A percentile compares a stretch with the other conserved stretches of the same genome.
Conservation (phyloP, 2,797 vertebrate genomes). For the Rachycentron canadum region DNA sequence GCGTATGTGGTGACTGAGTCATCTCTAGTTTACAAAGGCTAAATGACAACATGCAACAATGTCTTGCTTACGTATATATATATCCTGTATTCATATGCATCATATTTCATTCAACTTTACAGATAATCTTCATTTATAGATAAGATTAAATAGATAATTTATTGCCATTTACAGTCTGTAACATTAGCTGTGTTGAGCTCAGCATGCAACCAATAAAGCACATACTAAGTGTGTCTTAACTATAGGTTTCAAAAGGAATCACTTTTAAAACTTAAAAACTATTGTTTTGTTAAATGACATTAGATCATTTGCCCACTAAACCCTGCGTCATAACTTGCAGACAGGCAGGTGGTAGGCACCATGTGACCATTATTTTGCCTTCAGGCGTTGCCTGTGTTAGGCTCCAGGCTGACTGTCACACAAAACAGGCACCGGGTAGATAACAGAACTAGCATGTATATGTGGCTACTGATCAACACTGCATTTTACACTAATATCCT, state of each 20-base stretch:
- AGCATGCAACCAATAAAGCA: neutral
- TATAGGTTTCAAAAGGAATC: neutral
- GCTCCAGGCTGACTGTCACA: constrained; percentile 59
- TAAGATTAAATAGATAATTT: neutral
- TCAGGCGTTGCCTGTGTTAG: constrained; percentile 24
- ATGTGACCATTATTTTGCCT: constrained; percentile 71
- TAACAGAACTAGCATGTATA: neutral
- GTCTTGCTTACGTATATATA: neutral
- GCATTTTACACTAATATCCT: neutral
- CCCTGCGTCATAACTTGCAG: neutral
- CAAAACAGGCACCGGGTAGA: neutral
- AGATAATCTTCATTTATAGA: neutral
- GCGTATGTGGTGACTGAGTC: constrained; percentile 18
- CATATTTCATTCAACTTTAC: neutral
- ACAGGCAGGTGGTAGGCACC: constrained; percentile 2
- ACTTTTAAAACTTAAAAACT: neutral
- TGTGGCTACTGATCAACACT: neutral
- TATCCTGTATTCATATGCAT: neutral
- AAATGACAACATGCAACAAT: constrained; percentile 40
- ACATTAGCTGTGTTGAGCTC: neutral
- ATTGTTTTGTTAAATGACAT: neutral
- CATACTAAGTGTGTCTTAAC: neutral
- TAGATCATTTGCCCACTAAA: constrained; percentile 22
- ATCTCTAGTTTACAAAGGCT: constrained; percentile 38
- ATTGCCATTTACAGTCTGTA: constrained; percentile 1